Evolutionary conservation across 2,113 vertebrate genomes (phyloP).

Genomic region (Balaeniceps rex): DNA sequence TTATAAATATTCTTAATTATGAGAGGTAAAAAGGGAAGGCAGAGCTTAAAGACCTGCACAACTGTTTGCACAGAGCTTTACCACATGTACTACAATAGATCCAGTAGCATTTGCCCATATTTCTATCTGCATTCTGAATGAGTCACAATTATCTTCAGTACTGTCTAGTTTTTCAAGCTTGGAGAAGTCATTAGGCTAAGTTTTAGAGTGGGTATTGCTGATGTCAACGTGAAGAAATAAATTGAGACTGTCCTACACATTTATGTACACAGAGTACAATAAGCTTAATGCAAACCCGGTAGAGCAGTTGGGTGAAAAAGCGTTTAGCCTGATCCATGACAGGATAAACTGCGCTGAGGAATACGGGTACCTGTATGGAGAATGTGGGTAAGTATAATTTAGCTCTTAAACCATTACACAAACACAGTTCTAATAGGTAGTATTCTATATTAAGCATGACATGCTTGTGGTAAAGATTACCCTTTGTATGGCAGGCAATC

Average conservation of each 20-base stretch:
- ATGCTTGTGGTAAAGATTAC: background rate
- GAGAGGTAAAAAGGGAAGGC: background rate
- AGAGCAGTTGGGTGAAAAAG: background rate
- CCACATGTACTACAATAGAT: background rate
- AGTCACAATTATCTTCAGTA: conserved; percentile 45
- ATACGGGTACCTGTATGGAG: background rate
- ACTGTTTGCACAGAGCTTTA: background rate
- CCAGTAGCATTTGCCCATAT: background rate
- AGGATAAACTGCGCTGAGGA: background rate
- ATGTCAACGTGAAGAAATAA: conserved; percentile 18
- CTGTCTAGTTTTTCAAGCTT: conserved; percentile 36
- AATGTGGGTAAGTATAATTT: background rate
- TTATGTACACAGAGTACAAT: conserved; percentile 15
- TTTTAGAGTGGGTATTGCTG: conserved; percentile 51
- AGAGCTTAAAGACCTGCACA: background rate
- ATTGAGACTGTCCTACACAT: background rate
- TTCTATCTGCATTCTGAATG: conserved; percentile 20
- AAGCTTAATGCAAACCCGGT: background rate
- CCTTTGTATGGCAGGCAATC: background rate
- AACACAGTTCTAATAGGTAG: background rate
- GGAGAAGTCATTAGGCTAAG: conserved; percentile 59
- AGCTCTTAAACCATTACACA: background rate
- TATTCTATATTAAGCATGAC: background rate
- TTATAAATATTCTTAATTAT: background rate
- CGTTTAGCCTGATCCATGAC: background rate